Percentiles rank a stretch among this genome's conserved stretches.
Evolutionary conservation across 2,888 invertebrate species (phyloP).

Genomic region (Melipona beecheii): DNA sequence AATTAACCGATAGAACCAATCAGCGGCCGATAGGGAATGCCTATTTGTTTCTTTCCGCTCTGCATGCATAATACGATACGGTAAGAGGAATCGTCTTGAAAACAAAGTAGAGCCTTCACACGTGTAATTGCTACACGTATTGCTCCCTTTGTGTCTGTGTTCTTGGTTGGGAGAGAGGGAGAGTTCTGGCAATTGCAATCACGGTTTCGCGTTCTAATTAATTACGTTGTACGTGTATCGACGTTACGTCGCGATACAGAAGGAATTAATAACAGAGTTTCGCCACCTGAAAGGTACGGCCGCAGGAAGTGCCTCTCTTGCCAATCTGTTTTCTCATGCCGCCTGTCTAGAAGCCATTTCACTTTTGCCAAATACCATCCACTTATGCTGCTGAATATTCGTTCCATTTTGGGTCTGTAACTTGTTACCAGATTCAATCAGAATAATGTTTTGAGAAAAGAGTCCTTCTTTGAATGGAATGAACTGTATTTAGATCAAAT

Average conservation of each 20-base stretch:
- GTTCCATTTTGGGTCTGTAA: background rate
- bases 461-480: too few relatives aligned
- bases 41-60: background rate
- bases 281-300: constrained; percentile 4
- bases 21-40: background rate
- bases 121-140: constrained; percentile 11
- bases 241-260: constrained; percentile 2
- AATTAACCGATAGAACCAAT: constrained; percentile 7
- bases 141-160: too few relatives aligned
- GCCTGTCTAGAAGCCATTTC: background rate
- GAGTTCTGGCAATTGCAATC: background rate
- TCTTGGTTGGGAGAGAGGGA: too few relatives aligned
- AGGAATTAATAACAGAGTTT: constrained; percentile 24
- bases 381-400: background rate
- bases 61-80: background rate
- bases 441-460: too few relatives aligned
- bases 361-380: constrained; percentile 6
- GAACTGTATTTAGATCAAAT: too few relatives aligned
- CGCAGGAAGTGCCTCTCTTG: background rate
- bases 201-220: constrained; percentile 2
- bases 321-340: constrained; percentile 11
- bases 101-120: constrained; percentile 6
- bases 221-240: constrained; percentile 17
- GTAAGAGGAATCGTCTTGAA: constrained; percentile 2
- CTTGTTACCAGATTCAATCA: background rate